Evolutionary conservation across 2,888 invertebrate species (phyloP), one percentile per base, ranked within the genome.

Genomic region (Cyclophora albipunctata): DNA sequence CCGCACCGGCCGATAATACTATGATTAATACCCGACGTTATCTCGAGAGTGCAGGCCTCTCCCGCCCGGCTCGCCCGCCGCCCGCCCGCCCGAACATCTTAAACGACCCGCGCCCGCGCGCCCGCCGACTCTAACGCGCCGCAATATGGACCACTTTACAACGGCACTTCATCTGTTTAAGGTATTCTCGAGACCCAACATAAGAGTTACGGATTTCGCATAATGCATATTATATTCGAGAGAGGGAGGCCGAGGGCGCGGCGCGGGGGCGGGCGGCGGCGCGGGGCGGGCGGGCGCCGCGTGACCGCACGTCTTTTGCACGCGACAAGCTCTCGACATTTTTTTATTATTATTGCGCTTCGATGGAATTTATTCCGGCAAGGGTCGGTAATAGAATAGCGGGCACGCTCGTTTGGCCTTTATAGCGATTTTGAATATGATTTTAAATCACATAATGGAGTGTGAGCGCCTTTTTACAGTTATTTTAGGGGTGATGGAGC

Each of bases 261-360:
- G 43, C 45, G 49, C 51, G 49, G 34, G 52, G 52, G 56, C 55
- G 66, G 57, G 62, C 57, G 66, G 53, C 62, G 53, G 62, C 59
- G 66, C 58, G 58, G 59, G 59, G 46, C 52, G 59, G 57, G 59
- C 51, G 64, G 57, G 73, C 73, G 62, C 69, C 79, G 80, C 82
- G 82, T 81, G 86, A 84, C 86, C 86, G 78, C 86, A 86, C 86
- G 86, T 87, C 87, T 82, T 80, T 79, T 84, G 84, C 87, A 86
- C 86, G 85, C 87, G 87, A 85, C 86, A 81, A 84, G 78, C 79
- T 85, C 86, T 86, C 81, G 77, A 86, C 86, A 84, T 86, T 87
- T 87, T 87, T 87, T 87, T 87, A 87, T 87, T 86, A 87, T 87
- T 87, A 87, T 87, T 86, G 86, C 84, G 84, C 86, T 84, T 81